Percentiles rank a stretch among this genome's conserved stretches.
phyloP scores from a whole-genome alignment of 2,888 invertebrate genomes.

The Elegia similella region DNA sequence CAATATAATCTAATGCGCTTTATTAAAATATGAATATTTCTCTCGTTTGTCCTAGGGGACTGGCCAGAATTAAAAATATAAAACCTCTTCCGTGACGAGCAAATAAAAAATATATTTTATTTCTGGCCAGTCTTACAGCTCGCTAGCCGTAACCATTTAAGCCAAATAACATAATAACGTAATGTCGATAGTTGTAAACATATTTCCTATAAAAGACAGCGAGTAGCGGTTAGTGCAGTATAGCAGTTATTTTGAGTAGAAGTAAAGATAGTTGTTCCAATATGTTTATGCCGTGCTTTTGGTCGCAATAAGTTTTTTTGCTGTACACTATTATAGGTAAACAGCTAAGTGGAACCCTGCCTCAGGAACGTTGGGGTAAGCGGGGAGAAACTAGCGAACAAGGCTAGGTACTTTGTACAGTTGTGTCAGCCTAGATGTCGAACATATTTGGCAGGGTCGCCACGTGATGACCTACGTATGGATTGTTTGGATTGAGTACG shows the following conservation, averaged over 20 bases:
- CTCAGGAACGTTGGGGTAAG: no score
- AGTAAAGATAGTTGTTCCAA: conserved; percentile 31
- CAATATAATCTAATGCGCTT: conserved; percentile 8
- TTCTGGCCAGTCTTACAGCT: conserved; percentile 20
- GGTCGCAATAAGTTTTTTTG: conserved; percentile 31
- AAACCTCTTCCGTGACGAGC: neutral
- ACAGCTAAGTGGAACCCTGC: no score
- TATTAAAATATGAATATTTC: conserved; percentile 6
- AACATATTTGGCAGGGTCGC: no score
- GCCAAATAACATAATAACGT: conserved; percentile 34
- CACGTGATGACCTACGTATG: no score
- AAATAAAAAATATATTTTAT: neutral
- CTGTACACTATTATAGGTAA: neutral
- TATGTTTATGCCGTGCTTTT: conserved; percentile 31
- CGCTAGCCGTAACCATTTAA: conserved; percentile 25
- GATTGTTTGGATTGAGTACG: no score
- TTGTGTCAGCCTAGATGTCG: no score
- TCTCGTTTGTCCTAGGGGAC: conserved; percentile 26
- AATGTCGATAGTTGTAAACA: conserved; percentile 39
- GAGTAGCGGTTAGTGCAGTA: conserved; percentile 51
- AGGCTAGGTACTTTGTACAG: no score
- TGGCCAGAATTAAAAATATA: conserved; percentile 9
- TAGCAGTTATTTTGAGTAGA: conserved; percentile 30
- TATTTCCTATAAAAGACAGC: conserved; percentile 54
- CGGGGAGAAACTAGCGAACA: no score